Conservation (phyloP, 2,113 vertebrate genomes). For the Apistogramma diplotaenia region DNA sequence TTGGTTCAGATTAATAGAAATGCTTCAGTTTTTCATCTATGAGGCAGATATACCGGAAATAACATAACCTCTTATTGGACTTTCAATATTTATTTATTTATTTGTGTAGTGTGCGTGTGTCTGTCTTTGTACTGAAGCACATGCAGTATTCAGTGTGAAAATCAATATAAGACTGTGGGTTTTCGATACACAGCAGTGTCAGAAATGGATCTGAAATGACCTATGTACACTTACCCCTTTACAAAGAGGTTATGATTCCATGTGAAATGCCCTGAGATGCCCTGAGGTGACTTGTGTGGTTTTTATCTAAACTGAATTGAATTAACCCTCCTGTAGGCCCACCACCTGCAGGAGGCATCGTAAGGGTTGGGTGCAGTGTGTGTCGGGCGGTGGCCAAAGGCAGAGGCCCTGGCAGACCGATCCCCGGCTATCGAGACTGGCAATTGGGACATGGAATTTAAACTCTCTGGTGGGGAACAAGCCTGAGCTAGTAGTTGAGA, state of each 20-base stretch:
- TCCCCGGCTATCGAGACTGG: no score
- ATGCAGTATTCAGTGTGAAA: neutral
- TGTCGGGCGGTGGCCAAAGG: no score
- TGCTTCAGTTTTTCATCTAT: slow-evolving; percentile 38
- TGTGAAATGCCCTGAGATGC: neutral
- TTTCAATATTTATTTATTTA: neutral
- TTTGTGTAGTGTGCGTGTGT: neutral
- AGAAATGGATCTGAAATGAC: neutral
- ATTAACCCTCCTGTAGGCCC: no score
- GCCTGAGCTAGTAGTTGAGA: no score
- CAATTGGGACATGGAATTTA: no score
- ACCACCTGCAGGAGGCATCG: no score
- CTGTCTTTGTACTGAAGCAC: neutral
- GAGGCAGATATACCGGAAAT: slow-evolving; percentile 26
- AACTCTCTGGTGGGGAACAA: no score
- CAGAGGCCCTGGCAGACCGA: no score
- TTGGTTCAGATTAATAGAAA: slow-evolving; percentile 67
- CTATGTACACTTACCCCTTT: neutral
- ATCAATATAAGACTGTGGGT: slow-evolving; percentile 17
- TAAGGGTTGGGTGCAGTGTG: no score
- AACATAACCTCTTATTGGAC: slow-evolving; percentile 1
- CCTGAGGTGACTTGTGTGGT: neutral
- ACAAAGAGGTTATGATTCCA: neutral
- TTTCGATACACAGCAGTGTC: neutral
- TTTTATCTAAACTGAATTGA: neutral